These are phyloP conservation scores for Eristalis tenax DNA, from an alignment of 2,888 invertebrate species.

Conservation along the genomic window DNA sequence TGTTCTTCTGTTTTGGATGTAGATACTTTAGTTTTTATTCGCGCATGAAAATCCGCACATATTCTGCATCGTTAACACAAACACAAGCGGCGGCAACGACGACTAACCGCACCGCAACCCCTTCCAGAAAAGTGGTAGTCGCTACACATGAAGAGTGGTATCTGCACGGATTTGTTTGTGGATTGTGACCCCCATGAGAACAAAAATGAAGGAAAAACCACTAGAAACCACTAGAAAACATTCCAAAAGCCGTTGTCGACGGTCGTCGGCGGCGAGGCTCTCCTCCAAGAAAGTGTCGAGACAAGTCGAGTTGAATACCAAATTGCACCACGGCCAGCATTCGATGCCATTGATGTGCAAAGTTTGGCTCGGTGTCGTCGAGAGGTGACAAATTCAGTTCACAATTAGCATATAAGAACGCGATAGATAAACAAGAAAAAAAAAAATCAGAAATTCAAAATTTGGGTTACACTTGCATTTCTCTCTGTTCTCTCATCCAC, in stretches of 20 bases:
- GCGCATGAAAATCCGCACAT: conserved; percentile 57
- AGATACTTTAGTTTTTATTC: conserved; percentile 42
- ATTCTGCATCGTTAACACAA: conserved; percentile 18
- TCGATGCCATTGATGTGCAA: conserved; percentile 22
- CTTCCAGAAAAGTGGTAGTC: background rate
- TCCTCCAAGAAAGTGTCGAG: no score
- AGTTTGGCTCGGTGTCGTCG: background rate
- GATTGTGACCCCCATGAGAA: conserved; percentile 65
- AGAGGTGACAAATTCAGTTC: conserved; percentile 67
- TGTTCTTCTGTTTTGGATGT: conserved; percentile 8
- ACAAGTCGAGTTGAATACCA: conserved; percentile 40
- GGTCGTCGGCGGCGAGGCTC: background rate
- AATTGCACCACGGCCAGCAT: background rate
- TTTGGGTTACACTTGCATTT: conserved; percentile 65
- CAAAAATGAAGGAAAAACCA: conserved; percentile 47
- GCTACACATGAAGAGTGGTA: background rate
- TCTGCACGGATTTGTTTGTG: conserved; percentile 36
- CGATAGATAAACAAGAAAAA: conserved; percentile 56
- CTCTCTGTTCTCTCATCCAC: conserved; percentile 1
- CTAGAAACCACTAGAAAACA: conserved; percentile 47
- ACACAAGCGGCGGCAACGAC: no score
- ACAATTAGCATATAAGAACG: conserved; percentile 63
- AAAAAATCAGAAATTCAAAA: conserved; percentile 8
- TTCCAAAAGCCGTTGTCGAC: conserved; percentile 55
- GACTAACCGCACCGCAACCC: background rate